phyloP scores from a whole-genome alignment of 2,888 invertebrate species.

The Omphaloscelis lunosa region DNA sequence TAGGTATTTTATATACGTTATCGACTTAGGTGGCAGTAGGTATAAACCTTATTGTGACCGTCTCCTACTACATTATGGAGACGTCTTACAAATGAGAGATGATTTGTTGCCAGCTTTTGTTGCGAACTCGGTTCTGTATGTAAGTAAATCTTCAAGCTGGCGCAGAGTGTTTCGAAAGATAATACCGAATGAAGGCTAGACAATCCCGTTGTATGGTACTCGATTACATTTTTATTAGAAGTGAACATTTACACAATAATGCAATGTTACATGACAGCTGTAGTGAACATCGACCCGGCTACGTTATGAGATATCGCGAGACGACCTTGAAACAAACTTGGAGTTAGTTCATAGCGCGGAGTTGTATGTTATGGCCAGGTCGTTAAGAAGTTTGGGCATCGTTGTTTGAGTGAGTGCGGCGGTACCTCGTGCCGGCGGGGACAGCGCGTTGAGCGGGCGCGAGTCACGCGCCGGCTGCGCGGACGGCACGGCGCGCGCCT shows the following conservation, averaged over 20 bases:
- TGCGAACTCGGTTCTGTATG: constrained; percentile 63
- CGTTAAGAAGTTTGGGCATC: constrained; percentile 88
- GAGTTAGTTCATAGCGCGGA: constrained; percentile 84
- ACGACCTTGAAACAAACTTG: constrained; percentile 89
- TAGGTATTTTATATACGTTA: constrained; percentile 84
- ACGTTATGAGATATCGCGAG: constrained; percentile 79
- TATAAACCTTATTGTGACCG: constrained; percentile 75
- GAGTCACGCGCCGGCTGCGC: constrained; percentile 89
- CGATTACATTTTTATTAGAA: constrained; percentile 58
- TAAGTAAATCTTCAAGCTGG: constrained; percentile 52
- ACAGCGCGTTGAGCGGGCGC: constrained; percentile 90
- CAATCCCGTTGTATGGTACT: constrained; percentile 46
- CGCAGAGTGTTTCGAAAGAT: constrained; percentile 67
- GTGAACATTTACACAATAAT: constrained; percentile 59
- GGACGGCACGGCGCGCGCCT: constrained; percentile 91
- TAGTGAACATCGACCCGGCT: constrained; percentile 73
- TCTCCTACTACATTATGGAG: constrained; percentile 80
- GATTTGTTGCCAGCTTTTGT: constrained; percentile 78
- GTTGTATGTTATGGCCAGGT: constrained; percentile 85
- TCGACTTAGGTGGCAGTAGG: constrained; percentile 81
- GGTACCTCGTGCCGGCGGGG: constrained; percentile 95
- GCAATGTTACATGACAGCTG: constrained; percentile 69
- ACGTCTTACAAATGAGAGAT: constrained; percentile 81
- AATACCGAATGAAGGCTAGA: constrained; percentile 63
- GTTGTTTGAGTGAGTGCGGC: constrained; percentile 78